Conservation (phyloP, 1,140 invertebrate species). For the Lepidurus packardi region DNA sequence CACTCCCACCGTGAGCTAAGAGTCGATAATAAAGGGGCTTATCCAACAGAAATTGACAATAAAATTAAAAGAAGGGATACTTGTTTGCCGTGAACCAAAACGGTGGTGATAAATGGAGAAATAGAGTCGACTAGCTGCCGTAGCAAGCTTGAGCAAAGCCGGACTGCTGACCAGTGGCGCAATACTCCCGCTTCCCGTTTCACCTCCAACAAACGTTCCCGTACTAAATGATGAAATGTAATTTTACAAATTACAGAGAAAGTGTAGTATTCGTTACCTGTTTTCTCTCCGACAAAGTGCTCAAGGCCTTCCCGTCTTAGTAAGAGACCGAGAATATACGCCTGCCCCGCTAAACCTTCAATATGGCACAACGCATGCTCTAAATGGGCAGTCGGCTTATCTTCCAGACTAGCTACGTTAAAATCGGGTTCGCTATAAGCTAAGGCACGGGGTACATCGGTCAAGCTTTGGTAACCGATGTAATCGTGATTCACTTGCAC, state of each 20-base stretch:
- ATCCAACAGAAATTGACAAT: background rate
- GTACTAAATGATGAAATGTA: constrained; percentile 53
- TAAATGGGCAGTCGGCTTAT: constrained; percentile 64
- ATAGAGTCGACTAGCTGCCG: constrained; percentile 94
- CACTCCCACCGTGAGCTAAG: constrained; percentile 85
- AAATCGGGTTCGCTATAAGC: constrained; percentile 60
- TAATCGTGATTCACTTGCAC: constrained; percentile 84
- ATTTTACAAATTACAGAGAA: constrained; percentile 29
- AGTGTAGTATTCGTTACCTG: constrained; percentile 43
- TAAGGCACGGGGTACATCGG: constrained; percentile 82
- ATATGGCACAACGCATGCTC: constrained; percentile 62
- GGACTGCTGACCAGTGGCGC: constrained; percentile 86
- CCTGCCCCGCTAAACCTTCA: constrained; percentile 67
- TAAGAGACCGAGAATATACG: constrained; percentile 78
- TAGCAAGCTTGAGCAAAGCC: constrained; percentile 87
- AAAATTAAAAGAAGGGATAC: constrained; percentile 47
- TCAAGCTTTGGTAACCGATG: constrained; percentile 92
- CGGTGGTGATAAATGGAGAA: constrained; percentile 94
- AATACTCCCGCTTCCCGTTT: constrained; percentile 80
- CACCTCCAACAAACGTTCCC: constrained; percentile 66
- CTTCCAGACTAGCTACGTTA: constrained; percentile 46
- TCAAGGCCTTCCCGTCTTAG: constrained; percentile 72
- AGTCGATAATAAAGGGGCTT: constrained; percentile 26
- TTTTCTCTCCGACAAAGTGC: constrained; percentile 56
- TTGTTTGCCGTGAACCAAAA: constrained; percentile 95